Base-by-base conservation (phyloP, 2,113 vertebrate genomes). In the Arenaria interpres region DNA sequence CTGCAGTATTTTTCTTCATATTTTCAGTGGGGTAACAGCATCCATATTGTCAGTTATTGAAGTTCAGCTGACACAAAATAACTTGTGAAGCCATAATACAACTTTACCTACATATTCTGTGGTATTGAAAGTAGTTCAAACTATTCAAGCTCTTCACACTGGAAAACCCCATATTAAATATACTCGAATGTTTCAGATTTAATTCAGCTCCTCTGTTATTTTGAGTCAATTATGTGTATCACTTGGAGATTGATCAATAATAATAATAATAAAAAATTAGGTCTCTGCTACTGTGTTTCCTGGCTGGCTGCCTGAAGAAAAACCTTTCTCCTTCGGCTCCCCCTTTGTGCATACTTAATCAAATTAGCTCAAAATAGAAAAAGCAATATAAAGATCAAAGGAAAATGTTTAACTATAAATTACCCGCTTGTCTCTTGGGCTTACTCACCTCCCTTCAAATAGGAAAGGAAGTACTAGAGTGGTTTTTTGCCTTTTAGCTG, bases 331-430 rank as follows among this genome's bases (percentile, higher is more conserved):
- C 43, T 93, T 93, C 92, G 25, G 7, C 78, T 96, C 39, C 35
- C 63, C 18, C 16, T 95, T 92, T 75, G 53, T 94, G 14, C 0
- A 1, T 51, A 80, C 54, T 96, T 97, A 95, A 96, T 97, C 69
- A 97, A 97, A 98, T 96, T 95, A 97, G 51, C 46, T 95, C 5
- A 13, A 97, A 97, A 94, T 82, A 96, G 77, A 95, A 96, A 96
- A 97, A 88, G 51, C 39, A 33, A 93, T 96, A 93, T 62, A 92
- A 67, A 90, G 67, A 97, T 95, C 81, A 96, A 97, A 97, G 33
- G 72, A 91, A 97, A 97, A 97, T 90, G 25, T 96, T 97, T 96
- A 96, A 96, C 75, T 91, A 79, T 94, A 93, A 96, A 96, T 97
- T 93, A 96, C 60, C 54, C 69, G 4, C 7, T 72, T 46, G 37